Evolutionary conservation across 2,113 vertebrate genomes (phyloP).

Genomic region (Myocastor coypus): DNA sequence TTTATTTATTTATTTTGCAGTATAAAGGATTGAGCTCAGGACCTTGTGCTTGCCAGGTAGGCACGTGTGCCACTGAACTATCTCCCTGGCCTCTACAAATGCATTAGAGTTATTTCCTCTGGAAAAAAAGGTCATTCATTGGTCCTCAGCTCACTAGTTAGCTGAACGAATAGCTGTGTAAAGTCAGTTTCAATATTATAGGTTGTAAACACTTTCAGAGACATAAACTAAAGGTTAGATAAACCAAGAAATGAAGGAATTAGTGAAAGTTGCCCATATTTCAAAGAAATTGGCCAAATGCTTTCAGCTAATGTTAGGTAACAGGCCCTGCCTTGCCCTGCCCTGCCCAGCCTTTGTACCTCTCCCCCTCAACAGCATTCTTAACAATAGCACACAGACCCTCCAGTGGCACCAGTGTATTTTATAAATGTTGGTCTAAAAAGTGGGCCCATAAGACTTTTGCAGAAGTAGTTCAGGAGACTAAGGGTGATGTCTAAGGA

Average conservation of each 20-base stretch:
- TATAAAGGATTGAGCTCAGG: too few species aligned
- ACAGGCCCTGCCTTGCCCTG: neutral
- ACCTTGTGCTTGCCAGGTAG: too few species aligned
- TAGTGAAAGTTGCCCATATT: neutral
- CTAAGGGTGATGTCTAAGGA: neutral
- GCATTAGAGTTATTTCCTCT: constrained; percentile 6
- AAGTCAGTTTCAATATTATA: neutral
- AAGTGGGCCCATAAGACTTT: neutral
- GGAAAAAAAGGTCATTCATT: neutral
- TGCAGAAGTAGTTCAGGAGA: neutral
- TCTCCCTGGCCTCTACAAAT: neutral
- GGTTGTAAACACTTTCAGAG: neutral
- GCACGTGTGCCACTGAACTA: too few species aligned
- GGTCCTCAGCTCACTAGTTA: neutral
- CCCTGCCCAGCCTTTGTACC: neutral
- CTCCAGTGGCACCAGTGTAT: neutral
- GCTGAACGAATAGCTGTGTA: neutral
- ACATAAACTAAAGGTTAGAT: constrained; percentile 9
- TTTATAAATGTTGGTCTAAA: neutral
- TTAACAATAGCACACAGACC: neutral
- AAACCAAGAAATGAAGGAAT: neutral
- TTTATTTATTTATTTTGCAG: too few species aligned
- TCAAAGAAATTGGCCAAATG: neutral
- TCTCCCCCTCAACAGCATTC: neutral
- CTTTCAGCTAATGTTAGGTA: neutral